Evolutionary conservation across 2,888 invertebrate genomes (phyloP).

Genomic region (Ephialtes manifestator): DNA sequence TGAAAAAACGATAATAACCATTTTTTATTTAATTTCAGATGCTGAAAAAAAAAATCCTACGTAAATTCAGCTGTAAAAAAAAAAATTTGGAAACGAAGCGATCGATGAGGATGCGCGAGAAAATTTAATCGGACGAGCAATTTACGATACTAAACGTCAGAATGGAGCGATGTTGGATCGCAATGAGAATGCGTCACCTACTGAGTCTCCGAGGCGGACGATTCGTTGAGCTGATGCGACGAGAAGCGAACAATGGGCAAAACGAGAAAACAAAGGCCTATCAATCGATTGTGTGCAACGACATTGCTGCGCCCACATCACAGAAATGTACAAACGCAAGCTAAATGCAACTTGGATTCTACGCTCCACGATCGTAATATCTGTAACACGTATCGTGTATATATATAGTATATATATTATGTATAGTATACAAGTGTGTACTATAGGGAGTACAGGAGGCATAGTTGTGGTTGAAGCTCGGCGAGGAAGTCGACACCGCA

Average conservation of each 20-base stretch:
- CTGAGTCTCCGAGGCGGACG: slow-evolving; percentile 10
- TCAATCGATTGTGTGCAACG: slow-evolving; percentile 38
- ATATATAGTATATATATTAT: too few species aligned
- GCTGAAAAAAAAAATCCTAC: not conserved
- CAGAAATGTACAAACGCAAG: slow-evolving; percentile 4
- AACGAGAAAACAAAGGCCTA: slow-evolving; percentile 53
- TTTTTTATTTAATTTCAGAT: slow-evolving; percentile 7
- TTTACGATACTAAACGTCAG: slow-evolving; percentile 33
- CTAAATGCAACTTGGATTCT: not conserved
- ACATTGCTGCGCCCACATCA: slow-evolving; percentile 5
- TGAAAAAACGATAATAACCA: slow-evolving; percentile 9
- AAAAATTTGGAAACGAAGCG: not conserved
- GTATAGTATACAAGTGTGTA: too few species aligned
- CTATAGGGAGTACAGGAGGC: not conserved
- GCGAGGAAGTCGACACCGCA: slow-evolving; percentile 64
- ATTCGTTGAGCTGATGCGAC: slow-evolving; percentile 37
- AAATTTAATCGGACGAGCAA: slow-evolving; percentile 31
- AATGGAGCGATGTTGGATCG: slow-evolving; percentile 12
- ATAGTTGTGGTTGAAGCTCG: slow-evolving; percentile 40
- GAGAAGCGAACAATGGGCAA: slow-evolving; percentile 54
- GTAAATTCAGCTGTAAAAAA: not conserved
- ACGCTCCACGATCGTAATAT: not conserved
- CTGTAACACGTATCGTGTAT: slow-evolving; percentile 2
- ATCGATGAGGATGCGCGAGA: not conserved
- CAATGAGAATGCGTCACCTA: slow-evolving; percentile 44